Evolutionary conservation across 2,888 invertebrate species (phyloP).

Genomic region (Philereme transversata): DNA sequence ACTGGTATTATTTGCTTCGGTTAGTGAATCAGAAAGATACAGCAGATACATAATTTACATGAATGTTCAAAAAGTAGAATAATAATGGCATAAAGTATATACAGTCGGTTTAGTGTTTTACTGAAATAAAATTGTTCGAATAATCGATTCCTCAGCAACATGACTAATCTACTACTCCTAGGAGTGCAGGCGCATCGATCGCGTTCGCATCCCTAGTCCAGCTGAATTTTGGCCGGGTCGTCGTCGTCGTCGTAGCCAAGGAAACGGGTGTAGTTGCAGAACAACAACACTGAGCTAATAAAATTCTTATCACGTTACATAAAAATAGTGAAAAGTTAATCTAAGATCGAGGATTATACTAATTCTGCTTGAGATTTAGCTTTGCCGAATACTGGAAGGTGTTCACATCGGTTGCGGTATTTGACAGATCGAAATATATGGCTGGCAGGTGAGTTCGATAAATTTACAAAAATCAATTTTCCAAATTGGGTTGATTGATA

Average conservation of each 20-base stretch:
- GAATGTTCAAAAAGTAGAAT: too few relatives aligned
- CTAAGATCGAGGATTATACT: slow-evolving; percentile 9
- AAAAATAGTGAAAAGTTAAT: slow-evolving; percentile 51
- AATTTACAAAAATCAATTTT: slow-evolving; percentile 27
- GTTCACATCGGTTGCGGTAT: slow-evolving; percentile 45
- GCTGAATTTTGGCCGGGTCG: slow-evolving; percentile 53
- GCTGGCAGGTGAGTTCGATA: slow-evolving; percentile 73
- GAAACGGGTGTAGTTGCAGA: slow-evolving; percentile 81
- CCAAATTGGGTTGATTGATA: slow-evolving; percentile 35
- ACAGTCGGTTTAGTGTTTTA: too few relatives aligned
- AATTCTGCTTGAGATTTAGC: slow-evolving; percentile 5
- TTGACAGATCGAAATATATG: slow-evolving; percentile 74
- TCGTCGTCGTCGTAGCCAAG: slow-evolving; percentile 71
- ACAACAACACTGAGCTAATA: slow-evolving; percentile 76
- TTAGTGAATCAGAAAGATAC: too few relatives aligned
- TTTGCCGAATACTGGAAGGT: slow-evolving; percentile 16
- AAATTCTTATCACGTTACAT: slow-evolving; percentile 66
- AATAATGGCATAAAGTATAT: too few relatives aligned
- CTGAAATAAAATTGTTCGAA: background rate
- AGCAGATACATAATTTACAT: too few relatives aligned
- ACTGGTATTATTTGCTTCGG: too few relatives aligned
- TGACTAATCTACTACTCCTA: background rate
- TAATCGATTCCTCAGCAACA: background rate
- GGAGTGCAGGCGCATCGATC: slow-evolving; percentile 2
- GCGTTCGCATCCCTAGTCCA: slow-evolving; percentile 25